Conservation (phyloP, 2,888 invertebrate species). For the Omphaloscelis lunosa region DNA sequence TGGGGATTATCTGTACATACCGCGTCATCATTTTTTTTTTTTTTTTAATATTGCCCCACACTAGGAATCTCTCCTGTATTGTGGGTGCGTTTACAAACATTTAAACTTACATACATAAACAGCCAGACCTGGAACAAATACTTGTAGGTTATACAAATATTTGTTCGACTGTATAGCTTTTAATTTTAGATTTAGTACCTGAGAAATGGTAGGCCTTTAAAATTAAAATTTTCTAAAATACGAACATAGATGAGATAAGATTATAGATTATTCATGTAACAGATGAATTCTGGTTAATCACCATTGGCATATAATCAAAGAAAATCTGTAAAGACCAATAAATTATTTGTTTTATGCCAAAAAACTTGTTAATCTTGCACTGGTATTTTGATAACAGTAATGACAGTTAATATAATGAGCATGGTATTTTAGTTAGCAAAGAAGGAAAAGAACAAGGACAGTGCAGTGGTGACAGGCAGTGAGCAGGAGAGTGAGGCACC, state of each 20-base stretch:
- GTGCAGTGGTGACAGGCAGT: slow-evolving; percentile 80
- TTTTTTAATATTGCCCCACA: too few relatives aligned
- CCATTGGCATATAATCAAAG: neutral
- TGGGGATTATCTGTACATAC: too few relatives aligned
- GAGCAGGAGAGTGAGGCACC: slow-evolving; percentile 87
- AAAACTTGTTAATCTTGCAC: neutral
- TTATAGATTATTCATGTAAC: neutral
- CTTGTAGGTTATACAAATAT: too few relatives aligned
- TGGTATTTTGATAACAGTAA: neutral
- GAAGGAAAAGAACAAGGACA: slow-evolving; percentile 87
- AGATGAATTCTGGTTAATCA: neutral
- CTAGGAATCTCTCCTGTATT: too few relatives aligned
- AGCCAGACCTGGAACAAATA: too few relatives aligned
- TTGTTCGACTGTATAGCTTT: too few relatives aligned
- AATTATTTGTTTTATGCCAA: neutral
- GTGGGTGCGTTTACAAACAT: too few relatives aligned
- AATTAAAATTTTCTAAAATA: too few relatives aligned
- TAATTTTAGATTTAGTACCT: neutral
- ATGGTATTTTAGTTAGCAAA: slow-evolving; percentile 81
- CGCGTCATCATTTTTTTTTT: too few relatives aligned
- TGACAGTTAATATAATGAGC: neutral
- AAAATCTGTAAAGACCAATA: neutral
- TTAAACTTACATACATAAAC: too few relatives aligned
- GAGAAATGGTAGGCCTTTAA: too few relatives aligned
- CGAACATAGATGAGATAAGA: neutral